Percentiles rank a stretch among this genome's conserved stretches.
Conservation (phyloP, 2,113 vertebrate genomes). For the Leptobrachium leishanense region DNA sequence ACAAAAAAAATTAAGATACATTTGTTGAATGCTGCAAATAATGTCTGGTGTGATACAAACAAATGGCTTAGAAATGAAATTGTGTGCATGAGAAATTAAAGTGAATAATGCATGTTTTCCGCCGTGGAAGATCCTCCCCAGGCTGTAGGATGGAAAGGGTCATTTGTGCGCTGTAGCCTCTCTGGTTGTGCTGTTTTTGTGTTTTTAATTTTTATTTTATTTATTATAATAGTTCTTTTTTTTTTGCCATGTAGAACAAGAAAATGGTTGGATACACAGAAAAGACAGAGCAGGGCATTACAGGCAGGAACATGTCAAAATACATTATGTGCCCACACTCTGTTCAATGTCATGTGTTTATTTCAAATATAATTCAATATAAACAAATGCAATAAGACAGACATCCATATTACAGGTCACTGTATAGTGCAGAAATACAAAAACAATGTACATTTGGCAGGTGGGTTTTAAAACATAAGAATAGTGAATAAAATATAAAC, state of each 20-base stretch:
- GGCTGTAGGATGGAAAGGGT: slow-evolving; percentile 13
- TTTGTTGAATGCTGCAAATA: neutral
- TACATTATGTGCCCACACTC: too few relatives aligned
- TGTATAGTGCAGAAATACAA: neutral
- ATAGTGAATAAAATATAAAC: too few relatives aligned
- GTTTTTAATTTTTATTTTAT: too few relatives aligned
- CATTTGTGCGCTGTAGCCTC: slow-evolving; percentile 20
- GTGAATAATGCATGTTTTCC: slow-evolving; percentile 45
- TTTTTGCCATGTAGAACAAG: too few relatives aligned
- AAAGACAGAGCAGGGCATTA: neutral
- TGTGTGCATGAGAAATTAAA: slow-evolving; percentile 36
- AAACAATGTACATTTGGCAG: too few relatives aligned
- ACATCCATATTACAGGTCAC: too few relatives aligned
- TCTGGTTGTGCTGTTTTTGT: slow-evolving; percentile 16
- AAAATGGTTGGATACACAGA: slow-evolving; percentile 9
- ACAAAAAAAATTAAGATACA: slow-evolving; percentile 41
- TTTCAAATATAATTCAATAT: too few relatives aligned
- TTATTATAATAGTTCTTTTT: too few relatives aligned
- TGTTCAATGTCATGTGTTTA: too few relatives aligned
- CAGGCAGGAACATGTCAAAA: neutral
- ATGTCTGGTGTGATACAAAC: slow-evolving; percentile 18
- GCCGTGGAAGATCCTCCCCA: slow-evolving; percentile 29
- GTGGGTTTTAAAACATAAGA: too few relatives aligned
- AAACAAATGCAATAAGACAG: too few relatives aligned
- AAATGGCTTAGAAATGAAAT: slow-evolving; percentile 41